These are phyloP conservation scores for Xestia c-nigrum DNA, from an alignment of 2,888 invertebrate species.

Conservation along the genomic window DNA sequence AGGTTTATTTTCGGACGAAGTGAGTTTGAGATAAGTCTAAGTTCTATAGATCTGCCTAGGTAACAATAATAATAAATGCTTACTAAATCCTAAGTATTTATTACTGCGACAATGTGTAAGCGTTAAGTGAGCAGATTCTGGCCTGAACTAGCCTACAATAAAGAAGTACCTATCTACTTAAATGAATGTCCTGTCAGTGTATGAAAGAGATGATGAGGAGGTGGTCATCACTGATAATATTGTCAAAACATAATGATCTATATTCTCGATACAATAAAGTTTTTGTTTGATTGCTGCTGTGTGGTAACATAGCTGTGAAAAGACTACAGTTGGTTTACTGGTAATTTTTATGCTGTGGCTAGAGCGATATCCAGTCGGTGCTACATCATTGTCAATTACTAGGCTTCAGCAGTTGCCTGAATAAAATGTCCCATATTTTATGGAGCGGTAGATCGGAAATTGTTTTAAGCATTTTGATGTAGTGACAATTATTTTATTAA, in stretches of 20 bases:
- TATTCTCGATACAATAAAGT: background rate
- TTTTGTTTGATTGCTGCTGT: background rate
- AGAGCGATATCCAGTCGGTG: slow-evolving; percentile 40
- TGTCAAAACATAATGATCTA: background rate
- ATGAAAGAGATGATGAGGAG: too few relatives aligned
- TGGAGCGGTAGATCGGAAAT: slow-evolving; percentile 27
- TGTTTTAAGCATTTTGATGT: slow-evolving; percentile 47
- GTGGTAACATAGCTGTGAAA: background rate
- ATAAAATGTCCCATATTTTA: slow-evolving; percentile 62
- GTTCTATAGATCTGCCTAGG: too few relatives aligned
- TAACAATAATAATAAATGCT: too few relatives aligned
- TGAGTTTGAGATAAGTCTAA: too few relatives aligned
- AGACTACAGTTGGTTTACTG: background rate
- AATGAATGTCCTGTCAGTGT: too few relatives aligned
- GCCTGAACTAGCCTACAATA: too few relatives aligned
- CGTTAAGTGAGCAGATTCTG: too few relatives aligned
- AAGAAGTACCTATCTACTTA: too few relatives aligned
- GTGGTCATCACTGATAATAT: background rate
- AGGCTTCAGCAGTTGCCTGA: slow-evolving; percentile 61
- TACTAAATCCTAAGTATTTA: too few relatives aligned
- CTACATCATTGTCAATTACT: slow-evolving; percentile 68
- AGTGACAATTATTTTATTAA: slow-evolving; percentile 22
- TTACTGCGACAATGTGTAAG: too few relatives aligned
- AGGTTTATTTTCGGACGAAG: too few relatives aligned
- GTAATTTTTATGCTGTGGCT: background rate